Conservation (phyloP, 2,888 invertebrate genomes). For the Agrotis segetum region DNA sequence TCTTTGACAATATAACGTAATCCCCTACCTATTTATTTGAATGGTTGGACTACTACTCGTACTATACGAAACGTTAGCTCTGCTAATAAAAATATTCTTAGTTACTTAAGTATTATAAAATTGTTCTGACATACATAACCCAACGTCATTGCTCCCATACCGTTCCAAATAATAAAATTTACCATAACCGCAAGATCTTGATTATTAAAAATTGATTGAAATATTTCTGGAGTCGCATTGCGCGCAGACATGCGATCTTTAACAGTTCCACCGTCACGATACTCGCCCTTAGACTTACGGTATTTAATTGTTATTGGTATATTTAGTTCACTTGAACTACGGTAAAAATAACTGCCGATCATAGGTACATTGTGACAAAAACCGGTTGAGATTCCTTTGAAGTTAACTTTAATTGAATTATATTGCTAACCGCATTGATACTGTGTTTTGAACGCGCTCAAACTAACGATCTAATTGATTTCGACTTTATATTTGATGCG, state of each 20-base stretch:
- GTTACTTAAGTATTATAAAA: neutral
- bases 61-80: neutral
- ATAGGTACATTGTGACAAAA: slow-evolving; percentile 44
- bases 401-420: slow-evolving; percentile 10
- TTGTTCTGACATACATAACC: slow-evolving; percentile 62
- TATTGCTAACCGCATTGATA: neutral
- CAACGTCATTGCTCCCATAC: slow-evolving; percentile 56
- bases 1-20: neutral
- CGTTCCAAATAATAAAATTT: slow-evolving; percentile 63
- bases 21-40: neutral
- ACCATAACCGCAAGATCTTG: slow-evolving; percentile 69
- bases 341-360: slow-evolving; percentile 60
- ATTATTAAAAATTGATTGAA: slow-evolving; percentile 61
- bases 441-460: neutral
- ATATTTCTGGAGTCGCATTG: slow-evolving; percentile 72
- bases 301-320: slow-evolving; percentile 70
- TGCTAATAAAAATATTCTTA: slow-evolving; percentile 15
- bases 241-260: slow-evolving; percentile 79
- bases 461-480: neutral
- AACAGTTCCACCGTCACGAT: slow-evolving; percentile 76
- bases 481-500: too few relatives aligned
- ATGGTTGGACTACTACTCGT: too few relatives aligned
- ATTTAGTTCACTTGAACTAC: slow-evolving; percentile 67
- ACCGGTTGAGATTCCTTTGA: slow-evolving; percentile 34
- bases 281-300: slow-evolving; percentile 81